Conservation (phyloP, 2,797 vertebrate species). For the Sternotherus odoratus region DNA sequence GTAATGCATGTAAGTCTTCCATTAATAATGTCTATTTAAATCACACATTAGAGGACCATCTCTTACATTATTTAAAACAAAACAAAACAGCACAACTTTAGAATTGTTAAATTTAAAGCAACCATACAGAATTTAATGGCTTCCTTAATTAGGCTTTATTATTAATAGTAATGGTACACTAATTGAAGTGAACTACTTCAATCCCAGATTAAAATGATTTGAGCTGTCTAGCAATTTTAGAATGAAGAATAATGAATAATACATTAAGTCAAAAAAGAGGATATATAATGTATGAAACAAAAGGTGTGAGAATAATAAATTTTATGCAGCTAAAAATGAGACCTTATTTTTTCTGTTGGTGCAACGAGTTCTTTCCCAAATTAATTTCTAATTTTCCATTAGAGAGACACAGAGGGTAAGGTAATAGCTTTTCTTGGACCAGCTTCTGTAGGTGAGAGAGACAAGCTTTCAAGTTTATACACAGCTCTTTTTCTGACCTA, state of each 20-base stretch:
- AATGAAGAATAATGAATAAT: background rate
- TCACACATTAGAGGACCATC: background rate
- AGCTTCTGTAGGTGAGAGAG: background rate
- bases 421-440: background rate
- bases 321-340: background rate
- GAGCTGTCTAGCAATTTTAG: background rate
- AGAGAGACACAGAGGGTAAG: background rate
- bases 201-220: background rate
- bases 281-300: background rate
- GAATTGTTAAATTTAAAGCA: background rate
- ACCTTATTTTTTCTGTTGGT: fast-evolving
- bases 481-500: background rate
- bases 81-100: background rate
- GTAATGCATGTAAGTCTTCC: background rate
- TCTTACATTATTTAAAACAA: background rate
- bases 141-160: background rate
- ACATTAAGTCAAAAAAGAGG: background rate
- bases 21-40: background rate
- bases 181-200: background rate
- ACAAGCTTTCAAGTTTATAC: background rate
- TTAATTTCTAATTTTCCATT: background rate
- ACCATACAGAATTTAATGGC: background rate
- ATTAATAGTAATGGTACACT: background rate
- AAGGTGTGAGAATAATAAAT: background rate
- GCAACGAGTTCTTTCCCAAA: fast-evolving